Percentiles rank a stretch among this genome's conserved stretches.
phyloP scores from a whole-genome alignment of 1,140 invertebrate genomes.

The Drosophila nasuta region DNA sequence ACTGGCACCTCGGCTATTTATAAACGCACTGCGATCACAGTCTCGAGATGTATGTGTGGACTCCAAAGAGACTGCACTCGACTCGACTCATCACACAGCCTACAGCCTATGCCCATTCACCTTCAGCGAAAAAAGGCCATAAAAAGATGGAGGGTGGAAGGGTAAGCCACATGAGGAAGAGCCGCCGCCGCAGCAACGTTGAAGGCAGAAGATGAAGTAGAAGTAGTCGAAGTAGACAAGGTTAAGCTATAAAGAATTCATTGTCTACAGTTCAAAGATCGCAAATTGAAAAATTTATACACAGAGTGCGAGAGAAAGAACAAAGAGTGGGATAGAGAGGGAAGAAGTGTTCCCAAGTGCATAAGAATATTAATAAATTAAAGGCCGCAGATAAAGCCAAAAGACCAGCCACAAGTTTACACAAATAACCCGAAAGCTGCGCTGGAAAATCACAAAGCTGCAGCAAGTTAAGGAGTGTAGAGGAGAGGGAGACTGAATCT shows the following conservation, averaged over 20 bases:
- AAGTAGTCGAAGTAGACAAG: conserved; percentile 65
- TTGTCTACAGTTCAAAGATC: conserved; percentile 79
- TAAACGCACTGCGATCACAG: conserved; percentile 42
- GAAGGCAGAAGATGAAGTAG: conserved; percentile 10
- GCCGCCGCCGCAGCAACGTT: neutral
- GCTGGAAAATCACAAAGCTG: neutral
- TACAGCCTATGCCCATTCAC: conserved; percentile 22
- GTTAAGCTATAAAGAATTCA: conserved; percentile 82
- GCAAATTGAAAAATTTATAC: conserved; percentile 80
- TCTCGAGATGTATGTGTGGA: too few species aligned
- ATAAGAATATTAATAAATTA: conserved; percentile 82
- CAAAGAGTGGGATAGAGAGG: neutral
- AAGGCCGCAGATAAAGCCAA: conserved; percentile 76
- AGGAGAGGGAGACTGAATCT: neutral
- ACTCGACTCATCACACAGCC: conserved; percentile 8
- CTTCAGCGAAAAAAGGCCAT: conserved; percentile 29
- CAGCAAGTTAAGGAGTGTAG: neutral
- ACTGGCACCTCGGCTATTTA: conserved; percentile 33
- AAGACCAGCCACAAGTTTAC: conserved; percentile 61
- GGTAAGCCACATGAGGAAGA: conserved; percentile 31
- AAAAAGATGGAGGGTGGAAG: conserved; percentile 1
- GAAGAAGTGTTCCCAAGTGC: conserved; percentile 57
- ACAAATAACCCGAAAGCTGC: conserved; percentile 56
- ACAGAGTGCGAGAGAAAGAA: conserved; percentile 24
- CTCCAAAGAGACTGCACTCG: conserved; percentile 4